Evolutionary conservation across 2,888 invertebrate species (phyloP), one percentile per base, ranked within the genome.

Genomic region (Cartodere bifasciata): DNA sequence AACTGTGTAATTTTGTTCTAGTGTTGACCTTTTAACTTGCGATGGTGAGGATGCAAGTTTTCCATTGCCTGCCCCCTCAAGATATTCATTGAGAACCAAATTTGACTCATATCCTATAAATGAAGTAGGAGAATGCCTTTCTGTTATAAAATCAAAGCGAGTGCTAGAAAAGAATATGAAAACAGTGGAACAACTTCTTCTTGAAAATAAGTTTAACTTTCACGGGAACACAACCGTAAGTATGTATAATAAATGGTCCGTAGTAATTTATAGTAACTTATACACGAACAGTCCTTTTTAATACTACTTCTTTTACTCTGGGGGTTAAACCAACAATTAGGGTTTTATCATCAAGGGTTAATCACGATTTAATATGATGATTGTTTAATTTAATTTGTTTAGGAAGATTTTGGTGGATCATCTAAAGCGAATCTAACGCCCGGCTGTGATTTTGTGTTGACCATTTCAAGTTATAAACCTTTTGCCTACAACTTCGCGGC

Each of bases 391-490:
- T 6, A 20, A 20, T 20, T 20, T 7, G 7, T 20, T 6, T 20
- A 20, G 20, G 20, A 20, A n/a, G 20, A 20, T 20, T 6, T 7
- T 6, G n/a, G 7, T 20, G 20, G n/a, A 20, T 6, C 20, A 6
- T 6, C 6, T 6, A n/a, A 20, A n/a, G 20, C n/a, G 20, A 23
- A 48, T 36, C 34, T 52, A 7, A 11, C 16, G 15, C 47, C 48
- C 14, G 45, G 46, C 13, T 34, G 35, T 11, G 43, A 45, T 13
- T 51, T 47, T 34, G 35, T 51, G n/a, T 37, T 43, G 26, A 41
- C 42, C 4, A 39, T 53, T 5, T 10, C 43, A 23, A 27, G 50
- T 4, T 48, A 47, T 29, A 42, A 32, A 29, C 53, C 51, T 7
- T 42, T 46, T 27, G 38, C 35, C 20, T 42, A 44, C 22, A 28